These are phyloP conservation scores for Tetrao urogallus DNA, from an alignment of 2,113 vertebrate genomes.

Conservation along the genomic window DNA sequence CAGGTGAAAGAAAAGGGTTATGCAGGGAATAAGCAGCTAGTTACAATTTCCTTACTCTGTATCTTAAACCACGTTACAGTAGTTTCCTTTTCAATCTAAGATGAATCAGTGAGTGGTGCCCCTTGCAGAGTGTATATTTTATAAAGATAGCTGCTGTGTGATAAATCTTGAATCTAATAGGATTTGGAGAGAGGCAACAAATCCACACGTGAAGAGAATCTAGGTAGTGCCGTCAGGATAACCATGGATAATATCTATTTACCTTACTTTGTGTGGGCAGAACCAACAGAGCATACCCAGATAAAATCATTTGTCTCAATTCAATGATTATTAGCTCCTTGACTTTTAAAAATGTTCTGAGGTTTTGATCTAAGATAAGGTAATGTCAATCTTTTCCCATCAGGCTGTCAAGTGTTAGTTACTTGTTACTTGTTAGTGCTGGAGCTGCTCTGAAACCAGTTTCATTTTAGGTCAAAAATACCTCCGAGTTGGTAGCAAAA, in stretches of 20 bases:
- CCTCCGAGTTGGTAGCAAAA: not conserved
- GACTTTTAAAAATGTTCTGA: not conserved
- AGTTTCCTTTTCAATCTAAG: not conserved
- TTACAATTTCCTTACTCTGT: not conserved
- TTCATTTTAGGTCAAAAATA: not conserved
- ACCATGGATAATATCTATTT: not conserved
- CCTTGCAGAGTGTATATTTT: not conserved
- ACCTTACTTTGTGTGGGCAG: not conserved
- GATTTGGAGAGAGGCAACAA: not conserved
- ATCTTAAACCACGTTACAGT: not conserved
- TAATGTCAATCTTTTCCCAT: not conserved
- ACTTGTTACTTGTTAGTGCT: not conserved
- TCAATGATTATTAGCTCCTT: not conserved
- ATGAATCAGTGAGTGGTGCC: not conserved
- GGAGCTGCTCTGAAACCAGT: not conserved
- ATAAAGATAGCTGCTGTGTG: fast-evolving
- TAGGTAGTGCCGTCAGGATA: not conserved
- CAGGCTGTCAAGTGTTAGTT: not conserved
- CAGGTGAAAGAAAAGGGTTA: not conserved
- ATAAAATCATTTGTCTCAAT: not conserved
- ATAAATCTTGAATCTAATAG: not conserved
- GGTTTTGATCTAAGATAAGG: not conserved
- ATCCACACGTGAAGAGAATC: not conserved
- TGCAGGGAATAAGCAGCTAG: not conserved
- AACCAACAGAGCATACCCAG: not conserved